Conservation (phyloP, 2,888 invertebrate species). For the Drosophila kuntzei region DNA sequence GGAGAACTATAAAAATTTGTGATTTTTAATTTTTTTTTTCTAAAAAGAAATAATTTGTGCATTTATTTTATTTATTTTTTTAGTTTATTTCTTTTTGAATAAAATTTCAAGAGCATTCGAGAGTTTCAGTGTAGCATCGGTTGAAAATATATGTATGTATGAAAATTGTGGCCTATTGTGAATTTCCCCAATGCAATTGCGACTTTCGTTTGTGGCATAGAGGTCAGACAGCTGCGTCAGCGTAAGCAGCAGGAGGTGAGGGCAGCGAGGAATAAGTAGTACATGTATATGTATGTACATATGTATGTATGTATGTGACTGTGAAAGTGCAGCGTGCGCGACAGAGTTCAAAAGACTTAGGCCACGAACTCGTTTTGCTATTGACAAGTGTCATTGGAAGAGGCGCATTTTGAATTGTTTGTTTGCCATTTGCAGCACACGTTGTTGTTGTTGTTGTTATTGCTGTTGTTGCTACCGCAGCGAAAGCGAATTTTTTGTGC, state of each 20-base stretch:
- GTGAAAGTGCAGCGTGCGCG: constrained; percentile 55
- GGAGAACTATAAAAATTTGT: too few relatives aligned
- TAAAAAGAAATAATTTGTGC: too few relatives aligned
- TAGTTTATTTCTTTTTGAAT: too few relatives aligned
- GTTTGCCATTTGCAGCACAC: constrained; percentile 32
- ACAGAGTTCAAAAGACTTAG: constrained; percentile 75
- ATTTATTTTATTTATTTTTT: too few relatives aligned
- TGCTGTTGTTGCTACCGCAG: constrained; percentile 40
- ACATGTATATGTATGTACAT: too few relatives aligned
- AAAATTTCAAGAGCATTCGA: constrained; percentile 29
- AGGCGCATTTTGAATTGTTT: constrained; percentile 37
- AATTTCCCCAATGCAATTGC: constrained; percentile 33
- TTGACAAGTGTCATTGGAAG: constrained; percentile 70
- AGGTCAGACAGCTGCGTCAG: constrained; percentile 32
- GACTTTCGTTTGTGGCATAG: constrained; percentile 56
- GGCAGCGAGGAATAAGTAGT: neutral
- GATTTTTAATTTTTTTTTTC: too few relatives aligned
- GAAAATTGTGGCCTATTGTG: constrained; percentile 25
- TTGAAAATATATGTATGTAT: constrained; percentile 1
- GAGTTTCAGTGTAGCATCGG: neutral
- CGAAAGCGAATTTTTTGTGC: constrained; percentile 76
- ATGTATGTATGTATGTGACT: too few relatives aligned
- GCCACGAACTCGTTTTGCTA: constrained; percentile 73
- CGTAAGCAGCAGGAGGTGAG: constrained; percentile 6
- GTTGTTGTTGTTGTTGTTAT: constrained; percentile 14